Base-by-base conservation (phyloP, 1,140 invertebrate species). In the Caenorhabditis remanei region DNA sequence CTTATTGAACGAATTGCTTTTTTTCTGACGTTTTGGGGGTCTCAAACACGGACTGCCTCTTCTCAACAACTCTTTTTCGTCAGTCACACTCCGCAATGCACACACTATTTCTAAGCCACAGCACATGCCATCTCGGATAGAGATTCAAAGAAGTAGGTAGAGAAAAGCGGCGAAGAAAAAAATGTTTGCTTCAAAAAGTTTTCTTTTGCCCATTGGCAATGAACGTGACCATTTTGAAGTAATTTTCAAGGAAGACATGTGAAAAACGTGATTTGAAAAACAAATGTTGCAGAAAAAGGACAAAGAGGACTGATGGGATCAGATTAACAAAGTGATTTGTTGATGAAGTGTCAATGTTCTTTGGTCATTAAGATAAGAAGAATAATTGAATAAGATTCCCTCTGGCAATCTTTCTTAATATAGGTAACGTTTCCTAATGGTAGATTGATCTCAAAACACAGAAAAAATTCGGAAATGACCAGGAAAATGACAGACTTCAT, bases 21-120 rank as follows among this genome's bases (percentile, higher is more conserved):
- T 79, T 53, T 11, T 79, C 11, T 48, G 41, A 16, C 16, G 14
- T n/a, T 32, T 71, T 46, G 24, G 61, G 21, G 61, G 41, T 24
- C 46, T 50, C 71, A 50, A 79, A 79, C 14, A 79, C 71, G 71
- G 71, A 79, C 71, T 43, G 71, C 71, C 71, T 65, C 61, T 71
- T 71, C 67, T 50, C 71, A 24, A 79, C 71, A 50, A 50, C 46
- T 79, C 71, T 79, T 79, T 24, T 24, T 24, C 21, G 71, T 32
- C 71, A 46, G n/a, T 19, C 46, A 14, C 71, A 1, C 71, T 79
- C 71, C 46, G 53, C 50, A 50, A 53, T 24, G 43, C 46, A 50
- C n/a, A 50, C 71, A 79, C 43, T 79, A 79, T 79, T 79, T 79
- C 71, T 4, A 16, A 71, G 41, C 13, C 65, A 46, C 65, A 48